Percentiles rank a stretch among this genome's conserved stretches.
Evolutionary conservation across 2,797 vertebrate species (phyloP).

Genomic region (Megaceryle alcyon): DNA sequence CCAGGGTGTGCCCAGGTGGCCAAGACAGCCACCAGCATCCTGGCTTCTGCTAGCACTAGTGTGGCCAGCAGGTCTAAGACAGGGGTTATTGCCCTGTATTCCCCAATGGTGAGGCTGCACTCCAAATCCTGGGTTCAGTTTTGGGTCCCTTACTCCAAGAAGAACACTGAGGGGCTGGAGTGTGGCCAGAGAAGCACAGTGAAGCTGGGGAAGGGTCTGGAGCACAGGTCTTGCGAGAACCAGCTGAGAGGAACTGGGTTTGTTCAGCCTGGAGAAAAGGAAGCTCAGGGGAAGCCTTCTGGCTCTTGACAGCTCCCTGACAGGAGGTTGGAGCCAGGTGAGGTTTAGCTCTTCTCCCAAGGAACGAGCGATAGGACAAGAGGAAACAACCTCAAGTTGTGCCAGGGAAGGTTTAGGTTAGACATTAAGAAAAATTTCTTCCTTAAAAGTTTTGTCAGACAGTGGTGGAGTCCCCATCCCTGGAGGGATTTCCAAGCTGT

Average conservation of each 20-base stretch:
- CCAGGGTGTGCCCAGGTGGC: background rate
- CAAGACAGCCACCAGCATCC: background rate
- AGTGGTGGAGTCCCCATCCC: background rate
- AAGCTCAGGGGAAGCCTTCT: background rate
- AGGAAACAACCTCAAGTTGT: background rate
- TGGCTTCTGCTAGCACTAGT: background rate
- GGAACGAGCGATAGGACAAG: background rate
- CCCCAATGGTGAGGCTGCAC: background rate
- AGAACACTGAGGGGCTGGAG: background rate
- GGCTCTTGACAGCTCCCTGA: background rate
- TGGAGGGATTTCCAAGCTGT: background rate
- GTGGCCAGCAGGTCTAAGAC: background rate
- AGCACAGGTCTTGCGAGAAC: background rate
- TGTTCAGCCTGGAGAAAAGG: background rate
- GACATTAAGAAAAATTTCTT: background rate
- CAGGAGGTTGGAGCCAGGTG: background rate
- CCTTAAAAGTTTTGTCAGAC: background rate
- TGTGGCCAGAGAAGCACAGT: background rate
- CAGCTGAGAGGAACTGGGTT: background rate
- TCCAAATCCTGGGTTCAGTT: background rate
- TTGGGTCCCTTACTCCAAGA: background rate
- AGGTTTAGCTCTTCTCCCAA: background rate
- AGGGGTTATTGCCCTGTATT: background rate
- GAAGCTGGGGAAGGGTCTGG: background rate
- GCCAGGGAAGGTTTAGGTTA: background rate